Base-by-base conservation (phyloP, 2,113 vertebrate genomes). In the Boleophthalmus pectinirostris region DNA sequence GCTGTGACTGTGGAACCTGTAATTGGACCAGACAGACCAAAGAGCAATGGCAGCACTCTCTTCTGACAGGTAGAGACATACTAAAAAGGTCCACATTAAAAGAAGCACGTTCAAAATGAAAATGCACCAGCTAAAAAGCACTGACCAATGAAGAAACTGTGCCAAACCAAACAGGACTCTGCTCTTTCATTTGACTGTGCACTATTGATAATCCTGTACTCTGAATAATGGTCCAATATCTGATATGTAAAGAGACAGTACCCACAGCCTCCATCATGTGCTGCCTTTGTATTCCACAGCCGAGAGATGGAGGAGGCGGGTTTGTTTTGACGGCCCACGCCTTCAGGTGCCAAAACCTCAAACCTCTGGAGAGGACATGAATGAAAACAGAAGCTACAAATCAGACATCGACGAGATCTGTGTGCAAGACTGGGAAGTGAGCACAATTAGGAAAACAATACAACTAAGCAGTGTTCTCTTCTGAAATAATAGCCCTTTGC, bases 11-110 rank as follows among this genome's bases (percentile, higher is more conserved):
- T 43, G 58, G 81, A 78, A 88, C 87, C 89, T 78, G 67, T 90
- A 91, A 91, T 91, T 90, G 85, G 81, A 89, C 69, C 69, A 87
- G 91, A 91, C 87, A 87, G 77, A 82, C 69, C 70, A 87, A 89
- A 85, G 84, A 79, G 75, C 73, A 73, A 71, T 68, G 73, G 73
- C 83, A 83, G 77, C 69, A 68, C 45, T 74, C 75, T 75, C 73
- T 72, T 49, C 56, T 54, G 43, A 75, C 75, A 81, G 70, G 78
- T 72, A 77, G 69, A 81, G 24, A 38, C 68, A 67, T 70, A 43
- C 77, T 85, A 60, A 68, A 73, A 68, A 69, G 11, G 9, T 25
- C 56, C 23, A 58, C 9, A n/a, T 38, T 9, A n/a, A 35, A n/a
- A 43, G 33, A 64, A 33, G 13, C 1, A 64, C 38, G 29, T 35